These are phyloP conservation scores for Erynnis tages DNA, from an alignment of 2,888 invertebrate genomes.

Conservation along the genomic window DNA sequence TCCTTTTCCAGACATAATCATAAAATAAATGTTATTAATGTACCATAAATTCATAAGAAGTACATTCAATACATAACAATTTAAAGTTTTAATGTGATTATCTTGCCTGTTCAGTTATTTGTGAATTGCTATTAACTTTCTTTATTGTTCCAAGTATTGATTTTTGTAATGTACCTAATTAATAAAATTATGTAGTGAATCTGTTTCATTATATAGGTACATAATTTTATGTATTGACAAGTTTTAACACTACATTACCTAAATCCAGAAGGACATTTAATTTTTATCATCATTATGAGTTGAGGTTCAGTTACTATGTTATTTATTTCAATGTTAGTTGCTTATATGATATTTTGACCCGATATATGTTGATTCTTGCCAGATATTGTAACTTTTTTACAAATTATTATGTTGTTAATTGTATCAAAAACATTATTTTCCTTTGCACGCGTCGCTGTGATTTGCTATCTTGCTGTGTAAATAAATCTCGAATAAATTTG, in stretches of 20 bases:
- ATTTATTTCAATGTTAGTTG: background rate
- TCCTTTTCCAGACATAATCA: conserved; percentile 2
- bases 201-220: too few relatives aligned
- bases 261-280: too few relatives aligned
- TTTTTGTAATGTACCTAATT: too few relatives aligned
- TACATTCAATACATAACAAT: background rate
- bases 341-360: background rate
- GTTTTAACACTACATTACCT: too few relatives aligned
- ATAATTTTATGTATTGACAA: too few relatives aligned
- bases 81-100: conserved; percentile 16
- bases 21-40: conserved; percentile 1
- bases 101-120: conserved; percentile 19
- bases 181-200: too few relatives aligned
- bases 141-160: too few relatives aligned
- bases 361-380: conserved; percentile 54
- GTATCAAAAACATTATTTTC: conserved; percentile 44
- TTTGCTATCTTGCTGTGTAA: conserved; percentile 76
- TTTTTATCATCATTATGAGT: too few relatives aligned
- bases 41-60: conserved; percentile 9
- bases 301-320: background rate
- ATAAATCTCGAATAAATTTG: conserved; percentile 75
- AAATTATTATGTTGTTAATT: conserved; percentile 35
- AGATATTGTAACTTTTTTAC: conserved; percentile 48
- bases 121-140: background rate
- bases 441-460: conserved; percentile 72